Evolutionary conservation across 1,140 invertebrate genomes (phyloP).

Genomic region (Brachionus asplanchnoidis): DNA sequence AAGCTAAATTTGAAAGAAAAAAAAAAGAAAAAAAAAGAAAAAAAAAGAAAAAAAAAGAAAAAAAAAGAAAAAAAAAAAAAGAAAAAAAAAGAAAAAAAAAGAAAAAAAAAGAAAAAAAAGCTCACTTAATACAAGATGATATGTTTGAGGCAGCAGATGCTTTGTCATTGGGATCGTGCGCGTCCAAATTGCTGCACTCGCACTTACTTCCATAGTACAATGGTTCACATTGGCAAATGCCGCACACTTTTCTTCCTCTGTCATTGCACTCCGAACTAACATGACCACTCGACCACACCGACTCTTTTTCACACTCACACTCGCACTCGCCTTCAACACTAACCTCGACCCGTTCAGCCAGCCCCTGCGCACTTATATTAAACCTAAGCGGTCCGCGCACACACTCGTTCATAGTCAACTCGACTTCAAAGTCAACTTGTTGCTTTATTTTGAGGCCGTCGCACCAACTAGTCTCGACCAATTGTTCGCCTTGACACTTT

Average conservation of each 20-base stretch:
- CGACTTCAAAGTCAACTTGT: slow-evolving; percentile 41
- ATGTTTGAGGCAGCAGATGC: background rate
- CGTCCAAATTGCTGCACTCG: slow-evolving; percentile 38
- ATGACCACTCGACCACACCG: no score
- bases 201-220: slow-evolving; percentile 26
- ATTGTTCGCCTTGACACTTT: slow-evolving; percentile 64
- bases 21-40: no score
- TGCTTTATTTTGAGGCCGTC: slow-evolving; percentile 38
- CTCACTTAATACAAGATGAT: slow-evolving; percentile 26
- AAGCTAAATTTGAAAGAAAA: no score
- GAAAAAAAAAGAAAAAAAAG: background rate
- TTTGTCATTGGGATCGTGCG: background rate
- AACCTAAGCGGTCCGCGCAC: background rate
- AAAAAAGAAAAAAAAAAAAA: no score
- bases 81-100: background rate
- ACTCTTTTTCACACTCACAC: slow-evolving; percentile 28
- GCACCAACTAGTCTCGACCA: slow-evolving; percentile 12
- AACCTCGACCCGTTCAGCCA: background rate
- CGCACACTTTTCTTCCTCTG: background rate
- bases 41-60: no score
- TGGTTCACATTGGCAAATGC: slow-evolving; percentile 37
- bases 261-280: background rate
- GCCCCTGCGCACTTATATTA: slow-evolving; percentile 35
- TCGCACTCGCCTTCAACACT: slow-evolving; percentile 35
- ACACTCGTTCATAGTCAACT: slow-evolving; percentile 20